Evolutionary conservation across 2,113 vertebrate genomes (phyloP), one percentile per base, ranked within the genome.

Genomic region (Cinclus cinclus): DNA sequence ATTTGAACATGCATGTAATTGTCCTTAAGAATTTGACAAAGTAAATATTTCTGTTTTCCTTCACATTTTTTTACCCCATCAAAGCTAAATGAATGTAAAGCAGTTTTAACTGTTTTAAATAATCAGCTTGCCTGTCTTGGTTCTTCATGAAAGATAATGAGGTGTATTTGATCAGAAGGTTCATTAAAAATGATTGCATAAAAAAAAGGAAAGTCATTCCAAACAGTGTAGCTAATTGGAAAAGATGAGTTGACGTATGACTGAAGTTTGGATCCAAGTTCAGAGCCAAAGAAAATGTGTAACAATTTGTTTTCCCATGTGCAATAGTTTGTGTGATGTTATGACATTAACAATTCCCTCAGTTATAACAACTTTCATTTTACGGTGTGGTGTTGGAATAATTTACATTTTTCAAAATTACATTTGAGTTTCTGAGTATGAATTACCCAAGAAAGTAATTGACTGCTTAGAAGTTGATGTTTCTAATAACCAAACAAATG

Each of bases 221-320:
- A 86, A 77, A 78, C 21, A 74, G 58, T 50, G 82, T 59, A 79
- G 70, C 77, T 94, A 74, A 78, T 56, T 92, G 39, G 60, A 87
- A 89, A 95, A 80, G 58, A 80, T 89, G 87, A 88, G 47, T 77
- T 82, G 71, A 82, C 8, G 5, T 93, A 84, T 46, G 58, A 90
- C 84, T 90, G 75, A 97, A 96, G 94, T 90, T 82, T 39, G 59
- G 69, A 94, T 96, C 60, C 59, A 78, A 94, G 81, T 81, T 92
- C 74, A 78, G 79, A 93, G 65, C 92, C 47, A 94, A 89, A 95
- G 59, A 94, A 95, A 88, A 94, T 71, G 53, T 81, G 47, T 76
- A 89, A 78, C 18, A 39, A 93, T 96, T 97, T 98, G 85, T 92
- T 95, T 96, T 96, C 91, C 92, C 89, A 25, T 84, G 82, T 89